Conservation (phyloP, 37 sponge, comb jelly and placozoan genomes). For the Theonella swinhoei region DNA sequence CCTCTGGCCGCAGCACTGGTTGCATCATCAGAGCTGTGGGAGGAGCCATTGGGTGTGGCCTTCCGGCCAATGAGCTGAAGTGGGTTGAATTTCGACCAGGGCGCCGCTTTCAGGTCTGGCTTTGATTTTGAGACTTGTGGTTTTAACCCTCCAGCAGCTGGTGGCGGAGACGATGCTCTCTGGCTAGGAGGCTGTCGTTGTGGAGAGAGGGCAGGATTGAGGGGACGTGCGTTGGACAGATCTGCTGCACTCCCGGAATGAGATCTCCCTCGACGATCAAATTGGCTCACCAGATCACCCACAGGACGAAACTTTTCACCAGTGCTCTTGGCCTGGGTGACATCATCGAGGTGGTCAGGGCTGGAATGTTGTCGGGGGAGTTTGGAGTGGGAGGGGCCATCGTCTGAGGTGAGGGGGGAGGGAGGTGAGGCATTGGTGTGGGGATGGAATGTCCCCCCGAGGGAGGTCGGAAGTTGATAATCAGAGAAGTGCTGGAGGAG, state of each 20-base stretch:
- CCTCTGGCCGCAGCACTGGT: no score
- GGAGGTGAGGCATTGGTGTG: not conserved
- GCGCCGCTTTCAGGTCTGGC: not conserved
- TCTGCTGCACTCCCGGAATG: no score
- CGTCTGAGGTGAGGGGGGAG: no score
- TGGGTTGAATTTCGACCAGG: not conserved
- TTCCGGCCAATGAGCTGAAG: not conserved
- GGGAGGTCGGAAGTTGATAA: constrained; percentile 33
- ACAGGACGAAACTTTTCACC: no score
- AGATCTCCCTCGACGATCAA: not conserved
- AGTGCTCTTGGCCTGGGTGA: no score
- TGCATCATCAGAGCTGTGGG: no score
- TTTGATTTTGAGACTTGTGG: not conserved
- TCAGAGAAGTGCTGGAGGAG: constrained; percentile 13
- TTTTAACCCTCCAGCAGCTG: no score
- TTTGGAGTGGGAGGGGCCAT: no score
- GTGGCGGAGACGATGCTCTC: not conserved
- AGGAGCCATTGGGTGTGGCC: not conserved
- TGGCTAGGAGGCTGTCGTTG: not conserved
- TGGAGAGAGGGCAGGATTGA: not conserved
- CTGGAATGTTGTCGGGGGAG: no score
- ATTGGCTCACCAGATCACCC: not conserved
- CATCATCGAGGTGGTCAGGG: no score
- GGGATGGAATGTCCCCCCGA: constrained; percentile 31
- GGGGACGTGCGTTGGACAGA: not conserved